Evolutionary conservation across 2,797 vertebrate species (phyloP).

Genomic region (Fundulus diaphanus): DNA sequence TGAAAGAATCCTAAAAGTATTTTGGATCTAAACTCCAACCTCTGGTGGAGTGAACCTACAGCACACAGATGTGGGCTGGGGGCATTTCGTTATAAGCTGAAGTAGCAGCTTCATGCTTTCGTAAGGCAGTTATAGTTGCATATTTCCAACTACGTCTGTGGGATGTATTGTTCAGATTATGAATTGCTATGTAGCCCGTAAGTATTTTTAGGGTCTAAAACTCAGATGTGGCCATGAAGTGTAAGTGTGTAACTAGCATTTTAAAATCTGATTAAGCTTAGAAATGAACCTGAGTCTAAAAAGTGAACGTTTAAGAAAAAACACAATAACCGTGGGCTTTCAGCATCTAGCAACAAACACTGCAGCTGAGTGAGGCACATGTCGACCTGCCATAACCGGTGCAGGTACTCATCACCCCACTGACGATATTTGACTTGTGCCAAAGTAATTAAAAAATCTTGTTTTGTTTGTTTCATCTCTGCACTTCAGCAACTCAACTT

Average conservation of each 20-base stretch:
- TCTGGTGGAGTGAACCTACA: not conserved
- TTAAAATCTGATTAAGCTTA: not conserved
- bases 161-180: too few species aligned
- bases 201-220: too few species aligned
- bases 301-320: not conserved
- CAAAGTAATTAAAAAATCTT: slow-evolving; percentile 26
- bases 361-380: not conserved
- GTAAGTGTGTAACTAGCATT: not conserved
- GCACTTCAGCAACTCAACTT: slow-evolving; percentile 52
- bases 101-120: not conserved
- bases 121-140: not conserved
- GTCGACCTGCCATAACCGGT: slow-evolving; percentile 15
- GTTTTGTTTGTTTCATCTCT: slow-evolving; percentile 17
- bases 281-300: not conserved
- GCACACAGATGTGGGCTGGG: not conserved
- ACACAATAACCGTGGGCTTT: not conserved
- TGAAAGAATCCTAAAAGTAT: not conserved
- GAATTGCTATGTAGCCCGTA: too few species aligned
- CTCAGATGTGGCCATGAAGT: not conserved
- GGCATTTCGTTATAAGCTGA: not conserved
- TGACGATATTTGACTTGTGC: not conserved
- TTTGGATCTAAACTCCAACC: not conserved
- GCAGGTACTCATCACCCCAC: slow-evolving; percentile 13
- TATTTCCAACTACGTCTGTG: too few species aligned
- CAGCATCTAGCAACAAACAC: slow-evolving; percentile 7